A percentile compares a stretch with the other conserved stretches of the same genome.
These are phyloP conservation scores for Talpa occidentalis DNA, from an alignment of 2,113 vertebrate genomes.

Conservation along the genomic window DNA sequence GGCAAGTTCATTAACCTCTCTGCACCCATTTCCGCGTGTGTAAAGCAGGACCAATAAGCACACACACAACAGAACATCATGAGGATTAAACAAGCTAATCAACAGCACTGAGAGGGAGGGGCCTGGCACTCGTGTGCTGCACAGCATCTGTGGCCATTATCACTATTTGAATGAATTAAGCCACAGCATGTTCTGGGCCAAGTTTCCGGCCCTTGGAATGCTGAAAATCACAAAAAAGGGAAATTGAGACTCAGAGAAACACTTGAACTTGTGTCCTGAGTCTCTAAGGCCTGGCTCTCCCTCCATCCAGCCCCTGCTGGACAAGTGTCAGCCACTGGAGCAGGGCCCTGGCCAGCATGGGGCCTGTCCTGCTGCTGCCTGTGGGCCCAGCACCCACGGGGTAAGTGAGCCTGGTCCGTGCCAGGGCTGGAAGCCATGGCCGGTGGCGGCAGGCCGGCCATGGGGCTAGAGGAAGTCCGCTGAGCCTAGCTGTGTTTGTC, in stretches of 20 bases:
- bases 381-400: not conserved
- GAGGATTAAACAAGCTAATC: not conserved
- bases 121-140: fast-evolving
- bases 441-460: not conserved
- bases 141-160: fast-evolving
- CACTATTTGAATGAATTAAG: not conserved
- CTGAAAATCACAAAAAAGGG: not conserved
- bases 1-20: not conserved
- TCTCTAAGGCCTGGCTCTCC: not conserved
- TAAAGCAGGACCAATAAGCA: no score
- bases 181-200: not conserved
- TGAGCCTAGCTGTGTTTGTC: slow-evolving; percentile 47
- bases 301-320: no score
- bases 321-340: not conserved
- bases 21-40: not conserved
- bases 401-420: not conserved
- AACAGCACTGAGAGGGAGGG: not conserved
- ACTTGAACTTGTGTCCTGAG: not conserved
- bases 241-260: not conserved
- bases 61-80: not conserved
- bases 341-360: not conserved
- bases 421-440: not conserved
- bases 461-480: slow-evolving; percentile 29
- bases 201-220: not conserved
- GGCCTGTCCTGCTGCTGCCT: not conserved